These are phyloP conservation scores for Leptocoma aspasia DNA, from an alignment of 2,113 vertebrate species.

Conservation along the genomic window DNA sequence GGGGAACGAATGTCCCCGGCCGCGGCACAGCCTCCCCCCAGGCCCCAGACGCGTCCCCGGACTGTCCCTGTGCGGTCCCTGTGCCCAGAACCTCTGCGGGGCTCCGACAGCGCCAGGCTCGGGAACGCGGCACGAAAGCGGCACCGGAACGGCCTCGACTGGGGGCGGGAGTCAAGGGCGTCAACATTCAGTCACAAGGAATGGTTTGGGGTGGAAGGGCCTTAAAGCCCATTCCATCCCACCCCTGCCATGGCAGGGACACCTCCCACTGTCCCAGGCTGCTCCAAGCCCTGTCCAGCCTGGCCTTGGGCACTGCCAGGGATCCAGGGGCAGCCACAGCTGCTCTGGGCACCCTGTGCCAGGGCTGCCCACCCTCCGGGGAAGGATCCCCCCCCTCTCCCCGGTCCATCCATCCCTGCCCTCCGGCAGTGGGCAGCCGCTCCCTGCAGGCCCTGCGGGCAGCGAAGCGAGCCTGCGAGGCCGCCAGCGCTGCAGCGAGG, in stretches of 20 bases:
- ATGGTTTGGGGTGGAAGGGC: fast-evolving
- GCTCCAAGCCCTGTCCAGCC: background rate
- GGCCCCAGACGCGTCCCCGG: fast-evolving
- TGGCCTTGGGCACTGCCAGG: background rate
- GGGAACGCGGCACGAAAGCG: too few species aligned
- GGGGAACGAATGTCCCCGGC: too few species aligned
- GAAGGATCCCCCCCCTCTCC: fast-evolving
- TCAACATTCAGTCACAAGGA: fast-evolving
- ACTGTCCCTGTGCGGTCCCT: fast-evolving
- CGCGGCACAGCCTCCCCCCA: too few species aligned
- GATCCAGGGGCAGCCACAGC: background rate
- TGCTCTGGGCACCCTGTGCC: background rate
- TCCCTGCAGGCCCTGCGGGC: too few species aligned
- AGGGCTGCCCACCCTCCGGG: background rate
- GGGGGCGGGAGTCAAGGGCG: fast-evolving
- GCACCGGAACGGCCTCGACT: fast-evolving
- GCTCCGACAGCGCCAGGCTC: background rate
- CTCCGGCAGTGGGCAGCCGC: background rate
- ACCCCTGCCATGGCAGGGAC: background rate
- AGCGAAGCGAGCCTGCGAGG: background rate
- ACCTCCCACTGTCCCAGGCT: background rate
- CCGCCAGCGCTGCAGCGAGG: background rate
- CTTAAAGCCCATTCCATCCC: fast-evolving
- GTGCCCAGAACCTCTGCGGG: background rate
- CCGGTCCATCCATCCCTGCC: background rate